phyloP scores from a whole-genome alignment of 2,888 invertebrate species.

The Enoplolaimus lenunculus region DNA sequence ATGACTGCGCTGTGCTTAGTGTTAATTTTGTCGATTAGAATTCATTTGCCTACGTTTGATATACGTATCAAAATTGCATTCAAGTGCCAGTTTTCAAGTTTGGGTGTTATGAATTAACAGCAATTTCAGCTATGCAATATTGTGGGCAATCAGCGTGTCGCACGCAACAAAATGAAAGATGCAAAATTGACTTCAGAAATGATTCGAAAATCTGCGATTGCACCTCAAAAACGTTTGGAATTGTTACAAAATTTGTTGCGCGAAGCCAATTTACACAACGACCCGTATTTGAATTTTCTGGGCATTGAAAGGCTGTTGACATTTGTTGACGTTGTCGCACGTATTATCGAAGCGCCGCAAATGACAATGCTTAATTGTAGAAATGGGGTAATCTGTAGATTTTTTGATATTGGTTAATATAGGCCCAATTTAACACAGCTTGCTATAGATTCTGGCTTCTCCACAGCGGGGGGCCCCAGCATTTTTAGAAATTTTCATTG shows the following conservation, averaged over 20 bases:
- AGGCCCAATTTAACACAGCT: no score
- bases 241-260: neutral
- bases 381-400: no score
- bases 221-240: neutral
- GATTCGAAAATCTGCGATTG: neutral
- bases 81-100: no score
- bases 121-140: neutral
- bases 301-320: neutral
- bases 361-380: neutral
- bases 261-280: neutral
- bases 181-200: constrained; percentile 11
- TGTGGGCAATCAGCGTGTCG: constrained; percentile 6
- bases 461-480: no score
- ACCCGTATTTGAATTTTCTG: neutral
- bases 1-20: no score
- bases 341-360: neutral
- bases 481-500: no score
- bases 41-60: no score
- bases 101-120: no score
- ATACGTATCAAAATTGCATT: no score
- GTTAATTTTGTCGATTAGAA: no score
- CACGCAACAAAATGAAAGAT: neutral
- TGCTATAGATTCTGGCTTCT: no score
- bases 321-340: neutral
- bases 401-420: no score